Evolutionary conservation across 2,888 invertebrate genomes (phyloP).

Genomic region (Micropterix aruncella): DNA sequence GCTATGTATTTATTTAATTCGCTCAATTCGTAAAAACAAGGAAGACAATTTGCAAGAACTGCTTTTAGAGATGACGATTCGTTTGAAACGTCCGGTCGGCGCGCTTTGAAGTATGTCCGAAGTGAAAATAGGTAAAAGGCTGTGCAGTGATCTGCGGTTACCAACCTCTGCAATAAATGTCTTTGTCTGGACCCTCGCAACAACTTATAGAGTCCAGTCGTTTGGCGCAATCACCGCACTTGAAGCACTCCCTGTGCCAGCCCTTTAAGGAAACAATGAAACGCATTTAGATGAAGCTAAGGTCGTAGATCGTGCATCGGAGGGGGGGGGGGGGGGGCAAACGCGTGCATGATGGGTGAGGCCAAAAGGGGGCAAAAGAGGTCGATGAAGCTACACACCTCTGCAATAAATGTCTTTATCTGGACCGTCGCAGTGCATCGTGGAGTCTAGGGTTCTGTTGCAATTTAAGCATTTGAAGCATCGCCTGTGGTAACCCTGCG

Average conservation of each 20-base stretch:
- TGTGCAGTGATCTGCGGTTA: constrained; percentile 14
- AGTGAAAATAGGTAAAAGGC: background rate
- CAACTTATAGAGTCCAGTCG: constrained; percentile 82
- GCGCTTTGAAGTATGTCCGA: background rate
- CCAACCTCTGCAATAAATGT: constrained; percentile 93
- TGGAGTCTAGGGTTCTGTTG: constrained; percentile 74
- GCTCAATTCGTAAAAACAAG: no score
- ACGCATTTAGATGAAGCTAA: no score
- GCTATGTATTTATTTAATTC: no score
- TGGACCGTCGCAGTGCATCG: constrained; percentile 85
- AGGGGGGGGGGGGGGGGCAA: no score
- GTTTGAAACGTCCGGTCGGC: background rate
- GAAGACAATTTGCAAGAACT: no score
- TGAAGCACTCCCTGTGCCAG: constrained; percentile 91
- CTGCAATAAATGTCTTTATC: constrained; percentile 86
- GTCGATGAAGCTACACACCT: constrained; percentile 41
- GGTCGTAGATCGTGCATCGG: background rate
- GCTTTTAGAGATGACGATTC: no score
- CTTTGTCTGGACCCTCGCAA: constrained; percentile 89
- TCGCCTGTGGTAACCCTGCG: constrained; percentile 75
- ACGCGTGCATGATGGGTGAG: background rate
- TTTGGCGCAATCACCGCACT: constrained; percentile 78
- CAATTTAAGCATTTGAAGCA: constrained; percentile 84
- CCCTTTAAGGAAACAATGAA: constrained; percentile 44
- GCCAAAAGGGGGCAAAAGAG: background rate